Evolutionary conservation across 2,113 vertebrate species (phyloP), one percentile per base, ranked within the genome.

Genomic region (Ageneiosus marmoratus): DNA sequence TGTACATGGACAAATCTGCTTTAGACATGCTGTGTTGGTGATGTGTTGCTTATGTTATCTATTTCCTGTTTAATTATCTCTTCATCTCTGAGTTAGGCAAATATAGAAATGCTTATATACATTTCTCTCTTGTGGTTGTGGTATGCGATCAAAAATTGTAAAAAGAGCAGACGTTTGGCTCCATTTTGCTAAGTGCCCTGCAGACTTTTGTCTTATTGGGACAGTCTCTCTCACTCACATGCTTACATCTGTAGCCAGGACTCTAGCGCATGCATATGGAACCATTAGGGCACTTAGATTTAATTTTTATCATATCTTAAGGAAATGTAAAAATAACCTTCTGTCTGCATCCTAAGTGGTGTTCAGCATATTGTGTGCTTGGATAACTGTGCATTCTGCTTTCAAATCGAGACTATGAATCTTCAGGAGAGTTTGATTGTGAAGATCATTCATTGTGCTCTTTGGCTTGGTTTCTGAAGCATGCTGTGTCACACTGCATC

Each of bases 231-330:
- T 87, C 37, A 79, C 80, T 86, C 85, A 85, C 85, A 87, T 84
- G 84, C 77, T 60, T 84, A 67, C 79, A 84, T 86, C 46, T 87
- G 78, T 37, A 82, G 70, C 69, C 78, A 80, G 82, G 67, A 58
- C 80, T 73, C 58, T 41, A 83, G 77, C 24, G 29, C 75, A 58
- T 53, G 67, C 86, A 88, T 88, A 86, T 87, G 88, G 86, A 87
- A 87, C 74, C 79, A 88, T 87, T 83, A 83, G 82, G 67, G 73
- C 77, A 85, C 82, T 67, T 89, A 87, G 79, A 88, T 88, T 87
- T 58, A 88, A 89, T 89, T 83, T 87, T 77, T 76, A 79, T 84
- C 83, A 80, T 84, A 84, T 86, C 79, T 88, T 73, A 84, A 85
- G 78, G 74, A 86, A 79, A 88, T 85, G 81, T 50, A 62, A 85